Base-by-base conservation (phyloP, 2,113 vertebrate genomes). In the Potamarius usumacintae region DNA sequence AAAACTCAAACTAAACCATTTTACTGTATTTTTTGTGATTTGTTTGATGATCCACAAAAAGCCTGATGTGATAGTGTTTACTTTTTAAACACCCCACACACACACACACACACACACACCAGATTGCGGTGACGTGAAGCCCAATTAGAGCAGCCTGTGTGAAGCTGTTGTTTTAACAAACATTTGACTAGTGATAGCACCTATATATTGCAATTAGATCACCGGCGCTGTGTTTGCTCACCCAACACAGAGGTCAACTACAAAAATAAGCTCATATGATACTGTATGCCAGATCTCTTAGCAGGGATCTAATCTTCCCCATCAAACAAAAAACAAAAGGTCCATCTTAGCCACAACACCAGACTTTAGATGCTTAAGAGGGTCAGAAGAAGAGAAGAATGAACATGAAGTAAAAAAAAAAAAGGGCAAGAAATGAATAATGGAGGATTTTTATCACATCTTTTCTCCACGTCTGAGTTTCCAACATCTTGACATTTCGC, bases 101-200 rank as follows among this genome's bases (percentile, higher is more conserved):
- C 62, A 85, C 27, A 48, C 67, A 18, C 25, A 25, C 81, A 76
- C 25, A 81, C 58, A 80, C 72, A 84, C 7, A 79, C 81, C 69
- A 82, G 30, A 48, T n/a, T 67, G 50, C 7, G 52, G n/a, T 82
- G 80, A 77, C 65, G 85, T 85, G 58, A 86, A 82, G 85, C 76
- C 87, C 77, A 88, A 87, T 88, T 89, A 87, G 62, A 42, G 57
- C 83, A 52, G 50, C 58, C 53, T 72, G 88, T 89, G 84, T 86
- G 67, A 78, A 85, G 55, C 82, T 91, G 85, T 91, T 88, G 60
- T 88, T 88, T 89, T 34, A 88, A 53, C 88, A 91, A 89, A 89
- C 88, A 89, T 86, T 89, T 85, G 63, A 30, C 17, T 83, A 72
- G 58, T 80, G 87, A 86, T 53, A 85, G 42, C 82, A 67, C 72